Evolutionary conservation across 2,113 vertebrate genomes (phyloP).

Genomic region (Athene cunicularia): DNA sequence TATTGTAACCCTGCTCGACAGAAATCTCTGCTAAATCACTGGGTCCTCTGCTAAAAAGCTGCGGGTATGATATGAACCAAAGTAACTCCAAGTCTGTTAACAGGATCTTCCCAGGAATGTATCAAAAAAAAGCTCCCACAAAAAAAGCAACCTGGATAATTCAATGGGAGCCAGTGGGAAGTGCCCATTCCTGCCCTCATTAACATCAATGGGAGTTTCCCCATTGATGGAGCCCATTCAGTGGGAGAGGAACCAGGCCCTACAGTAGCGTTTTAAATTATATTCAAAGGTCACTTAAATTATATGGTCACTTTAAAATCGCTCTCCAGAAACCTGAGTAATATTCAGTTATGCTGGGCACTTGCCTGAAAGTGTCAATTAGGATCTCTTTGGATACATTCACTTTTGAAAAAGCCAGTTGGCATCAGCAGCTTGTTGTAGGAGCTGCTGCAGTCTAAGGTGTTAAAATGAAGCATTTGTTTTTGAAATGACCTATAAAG

Average conservation of each 20-base stretch:
- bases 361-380: conserved; percentile 63
- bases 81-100: conserved; percentile 12
- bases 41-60: background rate
- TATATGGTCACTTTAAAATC: conserved; percentile 45
- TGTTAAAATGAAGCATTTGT: conserved; percentile 68
- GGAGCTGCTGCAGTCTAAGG: conserved; percentile 36
- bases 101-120: conserved; percentile 30
- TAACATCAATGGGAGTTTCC: conserved; percentile 32
- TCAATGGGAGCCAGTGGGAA: background rate
- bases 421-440: conserved; percentile 26
- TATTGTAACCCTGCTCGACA: background rate
- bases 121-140: background rate
- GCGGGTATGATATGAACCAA: background rate
- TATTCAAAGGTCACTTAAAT: conserved; percentile 52
- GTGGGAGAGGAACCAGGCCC: background rate
- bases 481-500: conserved; percentile 70
- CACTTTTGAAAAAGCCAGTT: conserved; percentile 43
- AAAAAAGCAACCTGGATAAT: conserved; percentile 10
- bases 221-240: conserved; percentile 33
- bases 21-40: conserved; percentile 11
- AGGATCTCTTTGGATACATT: conserved; percentile 45
- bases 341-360: conserved; percentile 49
- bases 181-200: background rate
- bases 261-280: conserved; percentile 38
- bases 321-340: conserved; percentile 2